Evolutionary conservation across 2,888 invertebrate genomes (phyloP), one percentile per base, ranked within the genome.

Genomic region (Eristalinus sepulchralis): DNA sequence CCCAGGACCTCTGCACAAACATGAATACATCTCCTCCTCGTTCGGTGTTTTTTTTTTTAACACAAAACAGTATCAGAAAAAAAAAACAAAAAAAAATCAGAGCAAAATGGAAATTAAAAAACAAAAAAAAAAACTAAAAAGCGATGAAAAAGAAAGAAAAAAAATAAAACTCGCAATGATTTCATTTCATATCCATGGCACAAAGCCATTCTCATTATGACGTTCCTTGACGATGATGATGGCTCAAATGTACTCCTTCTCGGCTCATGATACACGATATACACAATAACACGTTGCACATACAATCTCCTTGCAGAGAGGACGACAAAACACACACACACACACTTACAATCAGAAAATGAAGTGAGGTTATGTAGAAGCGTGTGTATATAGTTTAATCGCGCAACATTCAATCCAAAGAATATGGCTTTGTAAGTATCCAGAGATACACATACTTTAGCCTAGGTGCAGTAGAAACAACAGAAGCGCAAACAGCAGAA

Each of bases 171-270:
- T 73, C 53, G 34, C 60, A 73, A 73, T 59, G 67, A 67, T 80
- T 67, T 68, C 60, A 80, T 80, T 80, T 73, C 55, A 68, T 62
- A 67, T 80, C 80, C 80, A 73, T 73, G 67, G 80, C 80, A 73
- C 62, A 81, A 81, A 73, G 73, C 80, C 80, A 75, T 75, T 39
- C 57, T 75, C 70, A 70, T 81, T 64, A 75, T 76, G 62, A 73
- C 24, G 68, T 75, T 75, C 59, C 70, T 33, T 55, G 39, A 81
- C 57, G 62, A 68, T 64, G 67, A 72, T 72, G 79, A 67, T 80
- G 70, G 55, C 57, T 57, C 17, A 60, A 71, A 72, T 64, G 66
- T 67, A 68, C 75, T 68, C 67, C 33, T 64, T 8, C 60, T 47
- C 47, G 8, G 34, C 47, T 60, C 33, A 62, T 67, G 66, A 33